Conservation (phyloP, 2,888 invertebrate genomes). For the Archips crataeganus region DNA sequence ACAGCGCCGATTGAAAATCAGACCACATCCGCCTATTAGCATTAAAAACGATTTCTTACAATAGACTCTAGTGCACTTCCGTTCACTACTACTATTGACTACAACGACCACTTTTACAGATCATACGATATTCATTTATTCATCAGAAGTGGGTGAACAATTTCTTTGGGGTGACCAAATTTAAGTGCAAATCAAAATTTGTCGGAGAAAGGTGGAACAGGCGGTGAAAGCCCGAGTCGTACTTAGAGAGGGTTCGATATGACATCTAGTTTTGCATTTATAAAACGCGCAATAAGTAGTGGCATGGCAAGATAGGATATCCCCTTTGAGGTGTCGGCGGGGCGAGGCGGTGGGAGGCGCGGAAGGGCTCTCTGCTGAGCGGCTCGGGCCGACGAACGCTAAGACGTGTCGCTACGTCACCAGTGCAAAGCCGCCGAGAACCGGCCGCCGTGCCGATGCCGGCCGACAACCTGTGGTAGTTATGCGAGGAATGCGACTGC, state of each 20-base stretch:
- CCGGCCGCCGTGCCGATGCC: conserved; percentile 65
- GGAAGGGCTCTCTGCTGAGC: conserved; percentile 50
- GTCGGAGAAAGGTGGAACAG: conserved; percentile 52
- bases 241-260: conserved; percentile 48
- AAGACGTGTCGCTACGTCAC: conserved; percentile 72
- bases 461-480: conserved; percentile 79
- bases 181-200: conserved; percentile 54
- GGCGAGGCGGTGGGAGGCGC: conserved; percentile 48
- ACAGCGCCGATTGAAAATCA: conserved; percentile 72
- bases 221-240: conserved; percentile 54
- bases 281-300: conserved; percentile 56
- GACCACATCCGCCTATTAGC: conserved; percentile 75
- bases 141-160: conserved; percentile 47
- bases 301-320: conserved; percentile 54
- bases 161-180: conserved; percentile 45
- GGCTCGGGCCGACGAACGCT: conserved; percentile 63
- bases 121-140: conserved; percentile 42
- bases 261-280: conserved; percentile 52
- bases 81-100: conserved; percentile 35
- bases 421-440: conserved; percentile 69
- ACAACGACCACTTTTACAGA: conserved; percentile 22
- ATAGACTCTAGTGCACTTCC: conserved; percentile 41
- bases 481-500: conserved; percentile 78
- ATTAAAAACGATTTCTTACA: conserved; percentile 61
- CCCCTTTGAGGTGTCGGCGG: conserved; percentile 47